Evolutionary conservation across 1,140 invertebrate species (phyloP).

Genomic region (Pogonomyrmex barbatus): DNA sequence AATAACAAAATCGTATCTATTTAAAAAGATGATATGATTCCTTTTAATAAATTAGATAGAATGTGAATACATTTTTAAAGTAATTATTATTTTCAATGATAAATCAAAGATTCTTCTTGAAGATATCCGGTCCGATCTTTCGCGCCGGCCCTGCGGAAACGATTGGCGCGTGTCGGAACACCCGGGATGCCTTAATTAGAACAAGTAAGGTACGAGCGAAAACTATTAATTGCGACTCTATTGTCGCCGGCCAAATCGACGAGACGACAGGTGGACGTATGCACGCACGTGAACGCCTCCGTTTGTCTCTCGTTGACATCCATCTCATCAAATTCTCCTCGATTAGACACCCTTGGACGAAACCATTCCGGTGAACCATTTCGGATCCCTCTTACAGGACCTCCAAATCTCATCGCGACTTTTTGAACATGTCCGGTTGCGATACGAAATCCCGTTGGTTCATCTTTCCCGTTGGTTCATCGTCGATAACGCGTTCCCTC

Average conservation of each 20-base stretch:
- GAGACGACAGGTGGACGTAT: neutral
- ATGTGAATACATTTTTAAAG: neutral
- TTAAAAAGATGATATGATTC: neutral
- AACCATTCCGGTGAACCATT: neutral
- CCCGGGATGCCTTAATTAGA: constrained; percentile 76
- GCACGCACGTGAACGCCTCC: neutral
- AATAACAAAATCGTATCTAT: too few relatives aligned
- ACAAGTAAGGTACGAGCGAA: constrained; percentile 43
- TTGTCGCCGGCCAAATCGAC: constrained; percentile 14
- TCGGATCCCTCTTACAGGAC: neutral
- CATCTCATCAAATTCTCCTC: neutral
- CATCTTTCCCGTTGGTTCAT: too few relatives aligned
- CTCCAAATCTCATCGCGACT: neutral
- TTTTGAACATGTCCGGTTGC: neutral
- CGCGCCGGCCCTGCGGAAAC: constrained; percentile 32
- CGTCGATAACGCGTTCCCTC: neutral
- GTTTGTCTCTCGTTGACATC: neutral
- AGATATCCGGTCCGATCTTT: neutral
- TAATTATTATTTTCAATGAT: neutral
- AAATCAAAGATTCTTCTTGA: neutral
- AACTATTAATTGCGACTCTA: constrained; percentile 56
- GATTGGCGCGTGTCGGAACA: constrained; percentile 36
- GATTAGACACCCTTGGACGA: neutral
- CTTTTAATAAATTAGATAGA: neutral
- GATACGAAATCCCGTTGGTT: neutral